Percentiles rank a stretch among this genome's conserved stretches.
Evolutionary conservation across 2,797 vertebrate species (phyloP).

Genomic region (Alosa sapidissima): DNA sequence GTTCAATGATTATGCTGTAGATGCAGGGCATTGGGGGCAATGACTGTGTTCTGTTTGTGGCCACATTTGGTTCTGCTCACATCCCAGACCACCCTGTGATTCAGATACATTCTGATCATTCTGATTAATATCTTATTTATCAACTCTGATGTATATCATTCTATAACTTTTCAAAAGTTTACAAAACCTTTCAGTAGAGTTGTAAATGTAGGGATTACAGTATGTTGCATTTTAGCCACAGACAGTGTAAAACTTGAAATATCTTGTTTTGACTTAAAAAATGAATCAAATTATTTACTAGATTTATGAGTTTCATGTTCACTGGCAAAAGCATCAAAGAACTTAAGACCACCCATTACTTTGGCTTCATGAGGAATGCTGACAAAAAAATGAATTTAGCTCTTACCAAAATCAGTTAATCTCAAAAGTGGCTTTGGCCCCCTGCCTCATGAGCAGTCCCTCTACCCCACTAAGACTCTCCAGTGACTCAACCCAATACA

Average conservation of each 20-base stretch:
- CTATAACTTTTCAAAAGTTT: background rate
- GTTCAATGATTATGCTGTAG: background rate
- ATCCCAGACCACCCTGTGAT: background rate
- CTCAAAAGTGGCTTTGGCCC: background rate
- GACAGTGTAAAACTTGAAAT: background rate
- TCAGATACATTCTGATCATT: background rate
- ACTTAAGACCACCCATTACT: constrained; percentile 4
- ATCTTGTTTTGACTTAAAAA: background rate
- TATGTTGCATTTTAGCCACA: background rate
- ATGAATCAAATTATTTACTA: background rate
- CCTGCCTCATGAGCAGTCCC: background rate
- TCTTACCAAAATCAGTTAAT: constrained; percentile 4
- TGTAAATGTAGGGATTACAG: background rate
- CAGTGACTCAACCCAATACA: background rate
- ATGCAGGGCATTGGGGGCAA: background rate
- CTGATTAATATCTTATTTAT: background rate
- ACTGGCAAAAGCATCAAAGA: constrained; percentile 35
- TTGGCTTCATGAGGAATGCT: constrained; percentile 6
- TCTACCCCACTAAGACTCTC: background rate
- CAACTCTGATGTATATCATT: background rate
- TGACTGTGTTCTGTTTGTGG: background rate
- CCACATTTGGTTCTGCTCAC: background rate
- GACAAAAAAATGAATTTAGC: background rate
- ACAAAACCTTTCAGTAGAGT: background rate
- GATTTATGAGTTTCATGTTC: constrained; percentile 21